Conservation (phyloP, 2,113 vertebrate species). For the Ictalurus punctatus region DNA sequence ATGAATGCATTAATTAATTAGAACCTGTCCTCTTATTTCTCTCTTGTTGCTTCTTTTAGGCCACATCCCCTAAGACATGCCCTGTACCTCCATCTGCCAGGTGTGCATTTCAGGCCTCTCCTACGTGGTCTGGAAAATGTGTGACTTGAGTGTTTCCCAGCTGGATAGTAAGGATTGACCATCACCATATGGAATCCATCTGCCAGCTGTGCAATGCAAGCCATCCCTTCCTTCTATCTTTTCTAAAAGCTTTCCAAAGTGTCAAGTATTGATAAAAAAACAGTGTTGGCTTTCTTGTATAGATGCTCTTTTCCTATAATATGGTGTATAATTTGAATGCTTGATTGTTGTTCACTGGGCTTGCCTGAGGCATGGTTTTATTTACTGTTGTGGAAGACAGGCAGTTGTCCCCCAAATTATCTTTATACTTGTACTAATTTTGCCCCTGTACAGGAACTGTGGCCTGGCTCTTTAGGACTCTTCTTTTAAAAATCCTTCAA, state of each 20-base stretch:
- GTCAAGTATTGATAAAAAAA: background rate
- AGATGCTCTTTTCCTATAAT: background rate
- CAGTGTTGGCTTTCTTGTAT: background rate
- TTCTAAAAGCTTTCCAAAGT: background rate
- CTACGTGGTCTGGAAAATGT: background rate
- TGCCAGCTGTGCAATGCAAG: background rate
- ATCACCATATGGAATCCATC: background rate
- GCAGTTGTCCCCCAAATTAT: too few relatives aligned
- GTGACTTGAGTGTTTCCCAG: background rate
- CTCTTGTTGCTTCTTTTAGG: conserved; percentile 10
- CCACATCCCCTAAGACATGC: conserved; percentile 23
- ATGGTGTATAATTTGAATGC: background rate
- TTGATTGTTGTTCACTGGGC: background rate
- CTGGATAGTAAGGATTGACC: background rate
- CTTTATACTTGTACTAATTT: background rate
- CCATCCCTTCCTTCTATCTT: background rate
- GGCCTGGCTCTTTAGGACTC: background rate
- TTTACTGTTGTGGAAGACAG: background rate
- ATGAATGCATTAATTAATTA: background rate
- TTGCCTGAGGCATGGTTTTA: background rate
- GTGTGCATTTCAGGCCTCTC: conserved; percentile 10
- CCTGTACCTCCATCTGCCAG: conserved; percentile 32
- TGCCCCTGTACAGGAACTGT: background rate
- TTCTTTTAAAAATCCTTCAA: background rate
- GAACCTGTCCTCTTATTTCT: background rate